phyloP scores from a whole-genome alignment of 2,888 invertebrate species.

The Lymantria dispar region DNA sequence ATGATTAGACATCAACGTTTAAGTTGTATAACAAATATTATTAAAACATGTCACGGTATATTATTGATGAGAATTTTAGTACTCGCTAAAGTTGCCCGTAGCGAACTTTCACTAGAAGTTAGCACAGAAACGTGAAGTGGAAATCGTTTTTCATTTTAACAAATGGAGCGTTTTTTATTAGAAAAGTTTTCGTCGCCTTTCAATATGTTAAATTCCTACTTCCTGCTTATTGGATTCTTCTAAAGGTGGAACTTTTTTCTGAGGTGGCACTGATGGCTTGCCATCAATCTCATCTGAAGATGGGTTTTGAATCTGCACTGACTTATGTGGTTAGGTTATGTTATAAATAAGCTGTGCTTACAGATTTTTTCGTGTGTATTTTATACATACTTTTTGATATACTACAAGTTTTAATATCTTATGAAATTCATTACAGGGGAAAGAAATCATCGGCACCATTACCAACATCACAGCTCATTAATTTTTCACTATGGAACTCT shows the following conservation, averaged over 20 bases:
- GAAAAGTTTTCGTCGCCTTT: constrained; percentile 58
- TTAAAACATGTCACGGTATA: not conserved
- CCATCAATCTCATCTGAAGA: not conserved
- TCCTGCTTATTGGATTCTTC: constrained; percentile 53
- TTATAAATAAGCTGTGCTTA: not conserved
- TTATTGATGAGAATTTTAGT: constrained; percentile 16
- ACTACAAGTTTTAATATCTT: too few relatives aligned
- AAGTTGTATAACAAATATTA: not conserved
- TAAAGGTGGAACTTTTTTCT: not conserved
- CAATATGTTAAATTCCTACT: constrained; percentile 54
- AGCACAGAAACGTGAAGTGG: constrained; percentile 29
- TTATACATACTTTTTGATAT: too few relatives aligned
- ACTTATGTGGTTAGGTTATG: not conserved
- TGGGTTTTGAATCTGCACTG: not conserved
- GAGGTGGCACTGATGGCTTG: not conserved
- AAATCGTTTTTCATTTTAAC: constrained; percentile 60
- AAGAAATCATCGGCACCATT: too few relatives aligned
- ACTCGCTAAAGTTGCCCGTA: not conserved
- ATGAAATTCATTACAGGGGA: too few relatives aligned
- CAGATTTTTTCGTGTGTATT: too few relatives aligned
- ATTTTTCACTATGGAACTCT: too few relatives aligned
- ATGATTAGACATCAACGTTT: not conserved
- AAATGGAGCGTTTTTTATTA: constrained; percentile 63
- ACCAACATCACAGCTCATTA: too few relatives aligned
- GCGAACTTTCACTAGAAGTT: constrained; percentile 19